Evolutionary conservation across 2,888 invertebrate species (phyloP).

Genomic region (Acleris literana): DNA sequence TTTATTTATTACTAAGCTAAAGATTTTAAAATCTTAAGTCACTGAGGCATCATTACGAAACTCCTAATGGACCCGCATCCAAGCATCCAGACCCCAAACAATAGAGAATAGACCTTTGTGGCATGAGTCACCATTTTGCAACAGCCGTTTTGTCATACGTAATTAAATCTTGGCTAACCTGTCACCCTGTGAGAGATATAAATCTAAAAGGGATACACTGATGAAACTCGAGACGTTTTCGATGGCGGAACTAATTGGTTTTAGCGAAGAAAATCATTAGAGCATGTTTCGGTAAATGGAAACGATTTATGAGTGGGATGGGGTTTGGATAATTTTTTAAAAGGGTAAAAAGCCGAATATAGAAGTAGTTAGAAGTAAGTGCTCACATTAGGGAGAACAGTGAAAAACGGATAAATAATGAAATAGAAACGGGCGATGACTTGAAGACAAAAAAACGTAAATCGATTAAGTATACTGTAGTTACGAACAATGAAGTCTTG

Average conservation of each 20-base stretch:
- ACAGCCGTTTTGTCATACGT: slow-evolving; percentile 29
- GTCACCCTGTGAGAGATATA: slow-evolving; percentile 29
- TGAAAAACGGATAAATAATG: background rate
- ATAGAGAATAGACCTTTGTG: slow-evolving; percentile 37
- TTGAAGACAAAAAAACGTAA: background rate
- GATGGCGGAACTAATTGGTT: slow-evolving; percentile 31
- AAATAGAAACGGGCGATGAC: background rate
- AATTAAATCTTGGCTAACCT: slow-evolving; percentile 36
- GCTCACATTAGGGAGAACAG: too few species aligned
- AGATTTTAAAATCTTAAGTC: slow-evolving; percentile 14
- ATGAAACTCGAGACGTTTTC: slow-evolving; percentile 23
- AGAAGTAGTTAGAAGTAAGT: too few species aligned
- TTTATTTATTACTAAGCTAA: slow-evolving; percentile 5
- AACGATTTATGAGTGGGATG: too few species aligned
- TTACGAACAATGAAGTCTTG: background rate
- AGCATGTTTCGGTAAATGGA: too few species aligned
- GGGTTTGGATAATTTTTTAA: too few species aligned
- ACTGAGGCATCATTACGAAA: slow-evolving; percentile 25
- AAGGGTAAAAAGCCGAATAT: too few species aligned
- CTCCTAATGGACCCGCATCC: slow-evolving; percentile 27
- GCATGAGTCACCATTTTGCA: slow-evolving; percentile 33
- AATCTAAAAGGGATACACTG: slow-evolving; percentile 29
- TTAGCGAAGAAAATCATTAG: slow-evolving; percentile 10
- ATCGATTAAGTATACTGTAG: background rate
- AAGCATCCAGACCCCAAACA: slow-evolving; percentile 31